phyloP scores from a whole-genome alignment of 2,797 vertebrate species.

The Centroberyx gerrardi region DNA sequence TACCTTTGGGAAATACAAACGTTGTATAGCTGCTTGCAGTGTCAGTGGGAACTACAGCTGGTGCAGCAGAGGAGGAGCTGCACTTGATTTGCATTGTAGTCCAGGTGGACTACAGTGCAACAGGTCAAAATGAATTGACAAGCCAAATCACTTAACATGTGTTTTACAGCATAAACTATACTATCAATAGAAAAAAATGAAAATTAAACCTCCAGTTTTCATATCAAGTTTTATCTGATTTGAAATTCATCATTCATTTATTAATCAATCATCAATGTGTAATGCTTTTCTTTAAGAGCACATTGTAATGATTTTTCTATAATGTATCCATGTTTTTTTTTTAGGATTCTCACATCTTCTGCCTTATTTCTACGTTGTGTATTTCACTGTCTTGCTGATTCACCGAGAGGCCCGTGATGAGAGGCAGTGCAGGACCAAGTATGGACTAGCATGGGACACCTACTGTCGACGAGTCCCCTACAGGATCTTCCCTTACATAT shows the following conservation, averaged over 20 bases:
- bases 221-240: too few species aligned
- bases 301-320: background rate
- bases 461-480: constrained; percentile 92
- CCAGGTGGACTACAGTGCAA: too few species aligned
- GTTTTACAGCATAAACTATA: background rate
- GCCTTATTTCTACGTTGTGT: constrained; percentile 92
- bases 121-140: too few species aligned
- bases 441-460: constrained; percentile 90
- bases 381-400: constrained; percentile 89
- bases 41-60: too few species aligned
- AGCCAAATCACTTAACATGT: background rate
- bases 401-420: constrained; percentile 93
- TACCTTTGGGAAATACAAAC: too few species aligned
- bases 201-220: background rate
- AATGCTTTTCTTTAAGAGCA: too few species aligned
- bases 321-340: background rate
- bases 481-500: constrained; percentile 92
- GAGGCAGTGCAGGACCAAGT: constrained; percentile 89
- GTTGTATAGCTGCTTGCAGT: too few species aligned
- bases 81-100: too few species aligned
- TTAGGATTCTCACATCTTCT: constrained; percentile 89
- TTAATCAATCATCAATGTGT: background rate
- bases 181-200: background rate
- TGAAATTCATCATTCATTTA: background rate
- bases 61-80: too few species aligned